Conservation (phyloP, 2,797 vertebrate genomes). For the Synaphobranchus kaupii region DNA sequence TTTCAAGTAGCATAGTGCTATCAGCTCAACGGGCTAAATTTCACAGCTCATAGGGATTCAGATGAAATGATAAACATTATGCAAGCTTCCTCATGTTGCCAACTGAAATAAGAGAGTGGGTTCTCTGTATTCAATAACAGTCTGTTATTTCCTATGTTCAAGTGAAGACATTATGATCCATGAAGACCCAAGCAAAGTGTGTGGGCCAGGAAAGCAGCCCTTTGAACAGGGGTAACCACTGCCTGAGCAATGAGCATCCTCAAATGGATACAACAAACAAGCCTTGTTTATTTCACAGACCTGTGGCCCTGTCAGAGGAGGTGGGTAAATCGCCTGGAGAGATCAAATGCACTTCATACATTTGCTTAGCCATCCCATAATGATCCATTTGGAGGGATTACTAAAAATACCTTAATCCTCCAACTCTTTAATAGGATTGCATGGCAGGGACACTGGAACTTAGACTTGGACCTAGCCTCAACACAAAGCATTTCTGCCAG, state of each 20-base stretch:
- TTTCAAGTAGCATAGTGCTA: not conserved
- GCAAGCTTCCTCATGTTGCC: not conserved
- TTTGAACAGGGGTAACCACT: not conserved
- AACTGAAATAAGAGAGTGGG: not conserved
- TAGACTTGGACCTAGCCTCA: not conserved
- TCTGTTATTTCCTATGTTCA: not conserved
- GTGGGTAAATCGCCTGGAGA: conserved; percentile 38
- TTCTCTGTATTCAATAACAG: not conserved
- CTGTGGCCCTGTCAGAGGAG: conserved; percentile 44
- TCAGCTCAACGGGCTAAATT: not conserved
- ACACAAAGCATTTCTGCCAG: not conserved
- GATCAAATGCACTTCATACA: conserved; percentile 44
- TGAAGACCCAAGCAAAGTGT: not conserved
- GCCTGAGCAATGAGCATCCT: not conserved
- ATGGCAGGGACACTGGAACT: conserved; percentile 8
- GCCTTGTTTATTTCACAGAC: not conserved
- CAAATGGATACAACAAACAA: conserved; percentile 18
- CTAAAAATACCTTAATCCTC: conserved; percentile 70
- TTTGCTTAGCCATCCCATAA: conserved; percentile 58
- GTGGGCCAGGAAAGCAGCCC: not conserved
- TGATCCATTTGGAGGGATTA: conserved; percentile 62
- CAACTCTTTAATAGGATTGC: conserved; percentile 62
- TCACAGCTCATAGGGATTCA: not conserved
- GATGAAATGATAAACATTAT: not conserved
- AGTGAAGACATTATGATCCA: not conserved